phyloP scores from a whole-genome alignment of 2,888 invertebrate genomes.

The Mimachlamys varia region DNA sequence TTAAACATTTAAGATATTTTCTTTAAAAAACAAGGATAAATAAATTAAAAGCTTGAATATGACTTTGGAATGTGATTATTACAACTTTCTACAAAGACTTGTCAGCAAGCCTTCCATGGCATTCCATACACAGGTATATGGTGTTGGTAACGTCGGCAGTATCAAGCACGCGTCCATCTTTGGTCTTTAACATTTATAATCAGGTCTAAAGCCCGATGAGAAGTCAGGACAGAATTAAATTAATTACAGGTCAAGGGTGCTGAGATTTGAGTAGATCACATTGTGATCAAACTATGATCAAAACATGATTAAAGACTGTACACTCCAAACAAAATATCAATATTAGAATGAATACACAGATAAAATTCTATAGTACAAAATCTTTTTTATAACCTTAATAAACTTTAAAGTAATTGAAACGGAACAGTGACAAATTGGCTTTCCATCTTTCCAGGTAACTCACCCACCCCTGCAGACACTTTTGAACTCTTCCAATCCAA shows the following conservation, averaged over 20 bases:
- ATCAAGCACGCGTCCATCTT: background rate
- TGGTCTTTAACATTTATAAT: background rate
- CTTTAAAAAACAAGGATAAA: conserved; percentile 29
- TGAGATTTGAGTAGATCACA: background rate
- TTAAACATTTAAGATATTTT: background rate
- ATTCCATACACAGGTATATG: background rate
- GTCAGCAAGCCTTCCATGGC: conserved; percentile 13
- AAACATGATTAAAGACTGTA: background rate
- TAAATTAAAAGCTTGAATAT: conserved; percentile 11
- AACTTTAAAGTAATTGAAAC: conserved; percentile 16
- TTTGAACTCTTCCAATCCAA: too few relatives aligned
- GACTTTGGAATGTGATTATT: conserved; percentile 32
- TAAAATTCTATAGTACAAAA: conserved; percentile 13
- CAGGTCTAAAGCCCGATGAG: background rate
- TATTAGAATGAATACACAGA: background rate
- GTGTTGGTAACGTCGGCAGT: background rate
- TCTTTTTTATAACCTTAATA: background rate
- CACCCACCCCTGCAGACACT: too few relatives aligned
- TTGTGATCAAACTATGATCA: background rate
- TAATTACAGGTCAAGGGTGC: background rate
- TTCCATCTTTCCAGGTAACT: background rate
- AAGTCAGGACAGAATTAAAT: background rate
- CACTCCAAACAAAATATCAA: conserved; percentile 5
- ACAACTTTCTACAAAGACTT: background rate
- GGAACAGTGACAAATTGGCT: background rate